Conservation (phyloP, 1,140 invertebrate species). For the Drosophila lowei region DNA sequence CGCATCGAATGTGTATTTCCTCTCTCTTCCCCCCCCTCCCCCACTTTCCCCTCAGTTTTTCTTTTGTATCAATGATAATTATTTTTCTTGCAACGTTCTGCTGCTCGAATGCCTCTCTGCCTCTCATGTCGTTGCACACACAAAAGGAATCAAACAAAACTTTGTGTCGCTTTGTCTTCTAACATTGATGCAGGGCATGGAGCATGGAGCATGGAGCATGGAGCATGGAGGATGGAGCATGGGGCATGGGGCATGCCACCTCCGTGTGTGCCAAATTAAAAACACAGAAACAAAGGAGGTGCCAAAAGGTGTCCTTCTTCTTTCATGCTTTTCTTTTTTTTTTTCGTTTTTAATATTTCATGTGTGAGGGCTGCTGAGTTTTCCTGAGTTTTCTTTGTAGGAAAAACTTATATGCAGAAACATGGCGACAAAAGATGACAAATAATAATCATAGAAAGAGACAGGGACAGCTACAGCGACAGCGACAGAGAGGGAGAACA, state of each 20-base stretch:
- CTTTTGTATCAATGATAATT: slow-evolving; percentile 82
- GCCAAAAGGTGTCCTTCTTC: slow-evolving; percentile 61
- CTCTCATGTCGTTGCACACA: slow-evolving; percentile 64
- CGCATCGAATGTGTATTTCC: slow-evolving; percentile 43
- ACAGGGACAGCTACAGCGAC: slow-evolving; percentile 6
- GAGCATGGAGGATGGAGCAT: background rate
- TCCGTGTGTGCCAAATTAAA: slow-evolving; percentile 70
- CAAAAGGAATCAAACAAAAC: slow-evolving; percentile 82
- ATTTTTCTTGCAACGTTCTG: slow-evolving; percentile 53
- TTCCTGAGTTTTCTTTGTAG: slow-evolving; percentile 46
- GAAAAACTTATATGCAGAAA: slow-evolving; percentile 58
- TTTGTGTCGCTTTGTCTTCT: slow-evolving; percentile 75
- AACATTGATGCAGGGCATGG: slow-evolving; percentile 22
- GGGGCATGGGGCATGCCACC: background rate
- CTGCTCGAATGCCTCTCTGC: slow-evolving; percentile 25
- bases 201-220: too few relatives aligned
- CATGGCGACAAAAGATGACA: slow-evolving; percentile 28
- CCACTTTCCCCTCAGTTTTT: slow-evolving; percentile 33
- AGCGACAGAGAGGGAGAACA: background rate
- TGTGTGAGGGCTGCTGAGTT: slow-evolving; percentile 44
- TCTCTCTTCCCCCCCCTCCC: slow-evolving; percentile 17
- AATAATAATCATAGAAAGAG: slow-evolving; percentile 51
- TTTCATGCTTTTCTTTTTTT: slow-evolving; percentile 36
- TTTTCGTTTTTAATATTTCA: slow-evolving; percentile 70
- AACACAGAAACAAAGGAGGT: slow-evolving; percentile 76